Base-by-base conservation (phyloP, 2,797 vertebrate species). In the Falco concolor region DNA sequence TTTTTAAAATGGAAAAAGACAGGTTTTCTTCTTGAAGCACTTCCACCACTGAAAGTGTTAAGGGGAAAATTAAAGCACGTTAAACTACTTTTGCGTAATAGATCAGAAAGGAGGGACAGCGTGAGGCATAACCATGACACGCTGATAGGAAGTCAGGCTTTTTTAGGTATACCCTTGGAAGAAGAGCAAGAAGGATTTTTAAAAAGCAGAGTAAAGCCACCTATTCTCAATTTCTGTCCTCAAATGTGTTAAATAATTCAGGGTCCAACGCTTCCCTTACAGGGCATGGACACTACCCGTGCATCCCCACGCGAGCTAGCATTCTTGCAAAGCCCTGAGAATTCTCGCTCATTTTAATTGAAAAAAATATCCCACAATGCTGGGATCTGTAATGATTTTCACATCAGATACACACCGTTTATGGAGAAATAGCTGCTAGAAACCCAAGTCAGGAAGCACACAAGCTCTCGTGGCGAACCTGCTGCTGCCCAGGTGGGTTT, bases 261-360 rank as follows among this genome's bases (percentile, higher is more conserved):
- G 18, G 24, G 63, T 38, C 81, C 1, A 7, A 64, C 38, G 68
- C 56, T 70, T 54, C 42, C 19, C 15, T 50, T 28, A 15, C 22
- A 24, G 36, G 36, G 27, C 12, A 67, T 1, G 5, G 32, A n/a
- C 53, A 45, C 0, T 0, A 61, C 38, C 64, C 0, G 0, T 10
- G 25, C 50, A 83, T 67, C 28, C 28, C 38, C 32, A 28, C 1
- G 0, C 0, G 1, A 91, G 22, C 69, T 30, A n/a, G 9, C 24
- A 49, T 64, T 86, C 91, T 75, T 64, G 42, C 28, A 79, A 93
- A 95, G 52, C 14, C n/a, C 59, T 74, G 23, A 85, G 89, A 93
- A 90, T n/a, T 23, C 74, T 53, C 4, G 0, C 21, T 73, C 8
- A 16, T 75, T 78, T 64, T 61, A 79, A 49, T 2, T 22, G 47